Percentiles rank a stretch among this genome's conserved stretches.
These are phyloP conservation scores for Botia almorhae DNA, from an alignment of 2,797 vertebrate species.

Conservation along the genomic window DNA sequence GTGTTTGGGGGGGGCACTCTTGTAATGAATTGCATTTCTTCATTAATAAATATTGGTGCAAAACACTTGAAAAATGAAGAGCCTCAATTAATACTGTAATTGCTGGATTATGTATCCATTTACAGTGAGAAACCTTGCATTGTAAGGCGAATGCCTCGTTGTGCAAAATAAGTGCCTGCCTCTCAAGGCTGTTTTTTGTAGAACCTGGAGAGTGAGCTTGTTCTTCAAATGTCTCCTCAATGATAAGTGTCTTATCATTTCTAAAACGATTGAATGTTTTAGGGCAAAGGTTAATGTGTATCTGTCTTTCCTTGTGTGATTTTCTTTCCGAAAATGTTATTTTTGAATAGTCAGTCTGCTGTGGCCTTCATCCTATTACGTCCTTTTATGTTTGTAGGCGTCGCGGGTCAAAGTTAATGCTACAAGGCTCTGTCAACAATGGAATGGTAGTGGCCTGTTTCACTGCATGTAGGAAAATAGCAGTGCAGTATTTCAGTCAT, in stretches of 20 bases:
- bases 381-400: not conserved
- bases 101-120: slow-evolving; percentile 29
- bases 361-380: not conserved
- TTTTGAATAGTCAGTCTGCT: slow-evolving; percentile 66
- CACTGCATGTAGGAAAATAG: not conserved
- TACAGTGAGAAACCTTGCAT: slow-evolving; percentile 37
- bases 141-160: slow-evolving; percentile 36
- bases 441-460: slow-evolving; percentile 65
- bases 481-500: not conserved
- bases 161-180: slow-evolving; percentile 42
- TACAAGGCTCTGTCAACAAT: slow-evolving; percentile 74
- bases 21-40: slow-evolving; percentile 50
- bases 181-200: slow-evolving; percentile 54
- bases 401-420: slow-evolving; percentile 59
- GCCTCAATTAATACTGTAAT: slow-evolving; percentile 4
- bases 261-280: slow-evolving; percentile 3
- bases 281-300: not conserved
- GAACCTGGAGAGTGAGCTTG: slow-evolving; percentile 31
- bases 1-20: slow-evolving; percentile 2
- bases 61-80: slow-evolving; percentile 41
- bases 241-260: slow-evolving; percentile 23
- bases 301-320: slow-evolving; percentile 8
- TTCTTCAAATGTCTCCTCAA: slow-evolving; percentile 53
- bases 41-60: slow-evolving; percentile 38
- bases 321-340: slow-evolving; percentile 24